Conservation (phyloP, 2,888 invertebrate genomes). For the Acrobasis suavella region DNA sequence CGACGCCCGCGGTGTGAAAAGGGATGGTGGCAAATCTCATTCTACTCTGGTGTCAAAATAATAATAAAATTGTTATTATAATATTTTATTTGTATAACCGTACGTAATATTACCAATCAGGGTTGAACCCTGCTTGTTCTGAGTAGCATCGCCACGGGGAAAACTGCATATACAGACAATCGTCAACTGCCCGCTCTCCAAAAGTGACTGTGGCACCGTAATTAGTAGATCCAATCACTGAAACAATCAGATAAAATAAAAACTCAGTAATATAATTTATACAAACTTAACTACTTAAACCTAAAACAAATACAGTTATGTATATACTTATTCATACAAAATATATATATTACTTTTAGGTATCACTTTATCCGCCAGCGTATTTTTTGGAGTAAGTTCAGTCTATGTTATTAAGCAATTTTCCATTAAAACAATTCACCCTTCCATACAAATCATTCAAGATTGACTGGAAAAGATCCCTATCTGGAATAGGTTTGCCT, state of each 20-base stretch:
- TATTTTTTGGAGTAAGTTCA: too few relatives aligned
- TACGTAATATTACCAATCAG: constrained; percentile 35
- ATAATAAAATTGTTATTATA: too few relatives aligned
- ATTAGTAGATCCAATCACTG: constrained; percentile 48
- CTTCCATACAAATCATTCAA: too few relatives aligned
- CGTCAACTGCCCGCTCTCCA: constrained; percentile 43
- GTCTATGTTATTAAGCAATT: too few relatives aligned
- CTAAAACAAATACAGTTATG: neutral
- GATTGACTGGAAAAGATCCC: too few relatives aligned
- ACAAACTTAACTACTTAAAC: neutral
- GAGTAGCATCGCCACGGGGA: constrained; percentile 45
- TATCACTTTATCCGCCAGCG: too few relatives aligned
- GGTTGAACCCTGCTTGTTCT: constrained; percentile 48
- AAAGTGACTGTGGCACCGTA: constrained; percentile 41
- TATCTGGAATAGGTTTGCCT: too few relatives aligned
- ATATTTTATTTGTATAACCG: neutral
- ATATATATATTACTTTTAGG: neutral
- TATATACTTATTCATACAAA: too few relatives aligned
- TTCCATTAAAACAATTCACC: too few relatives aligned
- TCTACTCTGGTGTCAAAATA: too few relatives aligned
- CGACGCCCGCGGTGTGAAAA: too few relatives aligned
- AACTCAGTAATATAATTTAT: neutral
- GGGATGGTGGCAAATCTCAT: too few relatives aligned
- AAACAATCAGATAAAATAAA: constrained; percentile 23
- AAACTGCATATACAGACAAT: constrained; percentile 36